These are phyloP conservation scores for Spodoptera picta DNA, from an alignment of 2,888 invertebrate genomes.

Conservation along the genomic window DNA sequence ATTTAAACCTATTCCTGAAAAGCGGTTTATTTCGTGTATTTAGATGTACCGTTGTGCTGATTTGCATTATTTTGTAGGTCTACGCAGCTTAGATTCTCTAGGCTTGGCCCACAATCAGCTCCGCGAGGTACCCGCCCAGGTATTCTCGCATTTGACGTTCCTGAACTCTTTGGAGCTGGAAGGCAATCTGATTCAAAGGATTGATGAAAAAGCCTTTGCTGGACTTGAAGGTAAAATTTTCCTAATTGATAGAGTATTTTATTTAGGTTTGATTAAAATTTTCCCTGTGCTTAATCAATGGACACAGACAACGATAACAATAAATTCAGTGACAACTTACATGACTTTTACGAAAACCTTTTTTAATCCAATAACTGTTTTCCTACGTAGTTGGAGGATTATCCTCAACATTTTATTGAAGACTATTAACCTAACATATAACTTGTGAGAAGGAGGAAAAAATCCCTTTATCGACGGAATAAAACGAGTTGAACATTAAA, in stretches of 20 bases:
- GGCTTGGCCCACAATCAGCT: slow-evolving; percentile 96
- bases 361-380: no score
- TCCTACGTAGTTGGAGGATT: no score
- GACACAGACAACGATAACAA: no score
- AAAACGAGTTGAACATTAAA: slow-evolving; percentile 26
- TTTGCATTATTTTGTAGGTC: slow-evolving; percentile 85
- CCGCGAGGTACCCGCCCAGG: slow-evolving; percentile 93
- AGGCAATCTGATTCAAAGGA: slow-evolving; percentile 93
- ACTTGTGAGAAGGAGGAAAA: slow-evolving; percentile 3
- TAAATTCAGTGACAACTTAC: no score
- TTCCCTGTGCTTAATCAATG: no score
- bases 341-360: no score
- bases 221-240: slow-evolving; percentile 93
- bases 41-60: no score
- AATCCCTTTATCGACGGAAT: not conserved
- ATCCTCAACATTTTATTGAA: slow-evolving; percentile 1
- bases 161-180: slow-evolving; percentile 96
- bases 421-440: not conserved
- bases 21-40: slow-evolving; percentile 33
- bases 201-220: slow-evolving; percentile 95
- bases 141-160: slow-evolving; percentile 94
- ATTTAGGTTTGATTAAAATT: no score
- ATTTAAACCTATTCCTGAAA: no score
- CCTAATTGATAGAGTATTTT: no score
- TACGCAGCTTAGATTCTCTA: slow-evolving; percentile 94